Conservation (phyloP, 1,140 invertebrate genomes). For the Trissolcus basalis region DNA sequence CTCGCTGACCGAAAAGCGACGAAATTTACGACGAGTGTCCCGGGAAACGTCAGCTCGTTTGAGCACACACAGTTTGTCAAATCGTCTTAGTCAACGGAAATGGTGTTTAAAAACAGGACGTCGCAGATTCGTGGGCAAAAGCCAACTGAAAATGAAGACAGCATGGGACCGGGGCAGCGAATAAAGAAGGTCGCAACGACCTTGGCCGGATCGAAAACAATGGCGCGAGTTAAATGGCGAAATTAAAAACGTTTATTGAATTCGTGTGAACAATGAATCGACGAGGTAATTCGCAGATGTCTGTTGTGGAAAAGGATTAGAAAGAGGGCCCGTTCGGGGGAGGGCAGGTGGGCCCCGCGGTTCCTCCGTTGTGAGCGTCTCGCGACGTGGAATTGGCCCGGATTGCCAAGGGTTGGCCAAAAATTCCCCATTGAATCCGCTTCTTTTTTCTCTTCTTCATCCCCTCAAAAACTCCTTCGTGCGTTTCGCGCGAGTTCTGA, state of each 20-base stretch:
- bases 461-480: slow-evolving; percentile 33
- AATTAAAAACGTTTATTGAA: slow-evolving; percentile 17
- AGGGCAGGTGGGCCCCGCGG: slow-evolving; percentile 61
- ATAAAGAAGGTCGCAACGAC: not conserved
- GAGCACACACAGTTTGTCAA: too few relatives aligned
- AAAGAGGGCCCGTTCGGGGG: slow-evolving; percentile 31
- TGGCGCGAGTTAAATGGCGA: not conserved
- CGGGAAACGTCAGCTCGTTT: not conserved
- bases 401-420: slow-evolving; percentile 52
- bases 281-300: slow-evolving; percentile 39
- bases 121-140: too few relatives aligned
- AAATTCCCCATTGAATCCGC: slow-evolving; percentile 58
- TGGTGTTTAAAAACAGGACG: too few relatives aligned
- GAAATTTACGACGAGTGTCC: slow-evolving; percentile 27
- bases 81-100: too few relatives aligned
- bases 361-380: slow-evolving; percentile 55
- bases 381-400: slow-evolving; percentile 12
- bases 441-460: slow-evolving; percentile 33
- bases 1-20: slow-evolving; percentile 3
- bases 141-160: too few relatives aligned
- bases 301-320: slow-evolving; percentile 38
- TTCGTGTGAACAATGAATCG: slow-evolving; percentile 10
- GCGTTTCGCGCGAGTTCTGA: slow-evolving; percentile 63
- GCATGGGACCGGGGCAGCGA: too few relatives aligned
- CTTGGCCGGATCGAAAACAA: slow-evolving; percentile 22